Conservation (phyloP, 2,113 vertebrate species). For the Megaceryle maxima region DNA sequence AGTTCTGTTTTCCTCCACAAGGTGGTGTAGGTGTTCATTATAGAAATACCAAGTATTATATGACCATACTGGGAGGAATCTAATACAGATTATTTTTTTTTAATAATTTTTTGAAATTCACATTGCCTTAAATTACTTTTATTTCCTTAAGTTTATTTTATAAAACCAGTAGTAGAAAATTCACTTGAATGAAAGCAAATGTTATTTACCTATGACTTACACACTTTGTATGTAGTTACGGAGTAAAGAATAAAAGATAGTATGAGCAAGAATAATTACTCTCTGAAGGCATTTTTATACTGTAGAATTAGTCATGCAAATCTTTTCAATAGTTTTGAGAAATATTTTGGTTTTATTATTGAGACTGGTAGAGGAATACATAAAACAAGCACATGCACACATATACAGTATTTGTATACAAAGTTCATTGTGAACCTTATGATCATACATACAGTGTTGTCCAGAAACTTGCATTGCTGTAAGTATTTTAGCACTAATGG, state of each 20-base stretch:
- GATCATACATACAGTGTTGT: neutral
- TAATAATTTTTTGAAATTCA: neutral
- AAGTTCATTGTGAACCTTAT: neutral
- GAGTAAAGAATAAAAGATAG: neutral
- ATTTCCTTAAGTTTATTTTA: neutral
- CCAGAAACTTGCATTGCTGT: neutral
- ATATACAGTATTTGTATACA: neutral
- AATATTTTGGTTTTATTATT: neutral
- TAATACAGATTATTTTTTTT: neutral
- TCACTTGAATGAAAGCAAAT: neutral
- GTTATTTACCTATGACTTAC: neutral
- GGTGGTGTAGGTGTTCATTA: constrained; percentile 57
- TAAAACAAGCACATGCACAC: neutral
- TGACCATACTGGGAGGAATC: neutral
- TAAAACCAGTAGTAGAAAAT: neutral
- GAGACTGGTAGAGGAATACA: neutral
- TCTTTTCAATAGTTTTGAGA: neutral
- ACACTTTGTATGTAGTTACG: neutral
- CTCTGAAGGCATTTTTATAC: neutral
- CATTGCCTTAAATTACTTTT: neutral
- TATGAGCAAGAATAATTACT: neutral
- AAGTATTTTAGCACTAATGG: neutral
- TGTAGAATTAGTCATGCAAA: neutral
- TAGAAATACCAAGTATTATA: neutral
- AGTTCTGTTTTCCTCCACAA: constrained; percentile 61